Conservation (phyloP, 2,888 invertebrate species). For the Caenorhabditis sp. region DNA sequence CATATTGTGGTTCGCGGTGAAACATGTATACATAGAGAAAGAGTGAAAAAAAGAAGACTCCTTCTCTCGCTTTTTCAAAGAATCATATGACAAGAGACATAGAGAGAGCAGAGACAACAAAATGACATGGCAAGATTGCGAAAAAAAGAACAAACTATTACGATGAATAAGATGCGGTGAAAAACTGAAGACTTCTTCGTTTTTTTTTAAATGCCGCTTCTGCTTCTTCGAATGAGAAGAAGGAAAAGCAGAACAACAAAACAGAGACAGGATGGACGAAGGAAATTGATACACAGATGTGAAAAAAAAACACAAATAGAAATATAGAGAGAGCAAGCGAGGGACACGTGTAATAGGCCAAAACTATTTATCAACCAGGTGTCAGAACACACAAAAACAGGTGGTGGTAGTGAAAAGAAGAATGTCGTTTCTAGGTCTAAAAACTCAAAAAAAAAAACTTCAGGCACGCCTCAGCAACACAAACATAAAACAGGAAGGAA, state of each 20-base stretch:
- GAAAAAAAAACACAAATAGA: no score
- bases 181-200: constrained; percentile 6
- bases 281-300: constrained; percentile 8
- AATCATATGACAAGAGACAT: constrained; percentile 1
- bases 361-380: no score
- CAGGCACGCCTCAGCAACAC: not conserved
- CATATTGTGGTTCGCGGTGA: not conserved
- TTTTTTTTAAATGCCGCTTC: not conserved
- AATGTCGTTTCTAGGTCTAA: not conserved
- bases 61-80: not conserved
- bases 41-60: not conserved
- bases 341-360: no score
- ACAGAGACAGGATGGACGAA: not conserved
- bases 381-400: not conserved
- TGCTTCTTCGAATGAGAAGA: not conserved
- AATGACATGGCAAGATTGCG: not conserved
- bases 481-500: not conserved
- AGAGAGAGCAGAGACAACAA: not conserved
- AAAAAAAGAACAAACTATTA: not conserved
- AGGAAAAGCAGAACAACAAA: not conserved
- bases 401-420: not conserved
- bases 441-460: not conserved
- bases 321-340: no score
- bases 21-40: not conserved
- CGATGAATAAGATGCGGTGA: not conserved